Percentiles rank a stretch among this genome's conserved stretches.
These are phyloP conservation scores for Pseudolaguvia tuberculata DNA, from an alignment of 2,113 vertebrate genomes.

Conservation along the genomic window DNA sequence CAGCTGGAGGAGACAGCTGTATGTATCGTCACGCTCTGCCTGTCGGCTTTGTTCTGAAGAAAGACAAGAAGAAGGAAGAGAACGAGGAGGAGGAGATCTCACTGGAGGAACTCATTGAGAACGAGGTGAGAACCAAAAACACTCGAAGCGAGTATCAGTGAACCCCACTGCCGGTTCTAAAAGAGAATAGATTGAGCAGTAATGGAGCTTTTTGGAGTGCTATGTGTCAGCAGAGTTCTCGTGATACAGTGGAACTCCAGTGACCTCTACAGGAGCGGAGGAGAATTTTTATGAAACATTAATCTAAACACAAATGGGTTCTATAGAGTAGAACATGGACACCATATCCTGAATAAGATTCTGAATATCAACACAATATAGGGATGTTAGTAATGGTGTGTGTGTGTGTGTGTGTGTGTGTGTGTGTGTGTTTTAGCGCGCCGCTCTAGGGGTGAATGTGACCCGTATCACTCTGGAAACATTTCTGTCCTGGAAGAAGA, in stretches of 20 bases:
- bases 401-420: too few relatives aligned
- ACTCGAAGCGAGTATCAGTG: too few relatives aligned
- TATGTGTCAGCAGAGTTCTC: too few relatives aligned
- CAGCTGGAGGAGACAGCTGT: slow-evolving; percentile 82
- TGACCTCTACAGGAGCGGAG: neutral
- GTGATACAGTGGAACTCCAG: neutral
- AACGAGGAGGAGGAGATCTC: slow-evolving; percentile 90
- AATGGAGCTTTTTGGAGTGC: too few relatives aligned
- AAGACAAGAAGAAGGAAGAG: slow-evolving; percentile 96
- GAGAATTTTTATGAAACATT: too few relatives aligned
- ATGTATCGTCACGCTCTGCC: slow-evolving; percentile 97
- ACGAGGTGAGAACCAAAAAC: slow-evolving; percentile 81
- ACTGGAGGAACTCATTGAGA: slow-evolving; percentile 96
- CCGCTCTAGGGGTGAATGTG: slow-evolving; percentile 86
- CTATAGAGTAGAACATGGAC: too few relatives aligned
- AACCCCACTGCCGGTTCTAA: too few relatives aligned
- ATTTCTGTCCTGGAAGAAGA: slow-evolving; percentile 97
- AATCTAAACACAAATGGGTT: too few relatives aligned
- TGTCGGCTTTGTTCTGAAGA: slow-evolving; percentile 91
- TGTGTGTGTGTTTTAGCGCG: slow-evolving; percentile 67
- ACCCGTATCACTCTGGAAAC: slow-evolving; percentile 97
- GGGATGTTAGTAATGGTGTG: neutral
- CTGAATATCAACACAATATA: too few relatives aligned
- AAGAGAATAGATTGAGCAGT: too few relatives aligned
- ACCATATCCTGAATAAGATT: too few relatives aligned